Percentiles rank a stretch among this genome's conserved stretches.
These are phyloP conservation scores for Cryptotermes secundus DNA, from an alignment of 1,140 invertebrate species.

Conservation along the genomic window DNA sequence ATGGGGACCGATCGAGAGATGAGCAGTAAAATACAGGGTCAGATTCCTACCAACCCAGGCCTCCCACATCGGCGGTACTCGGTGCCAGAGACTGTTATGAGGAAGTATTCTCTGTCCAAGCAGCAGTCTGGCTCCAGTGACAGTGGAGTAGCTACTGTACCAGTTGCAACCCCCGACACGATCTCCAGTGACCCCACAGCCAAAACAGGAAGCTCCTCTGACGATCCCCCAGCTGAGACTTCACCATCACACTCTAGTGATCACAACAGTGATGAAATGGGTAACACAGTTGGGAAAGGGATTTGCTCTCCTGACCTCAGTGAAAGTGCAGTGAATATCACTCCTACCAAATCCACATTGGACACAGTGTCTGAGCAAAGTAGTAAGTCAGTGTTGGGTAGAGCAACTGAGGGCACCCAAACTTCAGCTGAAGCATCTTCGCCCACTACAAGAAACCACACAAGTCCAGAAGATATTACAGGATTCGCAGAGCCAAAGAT, in stretches of 20 bases:
- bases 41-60: not conserved
- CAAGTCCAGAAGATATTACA: not conserved
- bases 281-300: not conserved
- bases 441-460: not conserved
- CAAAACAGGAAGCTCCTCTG: no score
- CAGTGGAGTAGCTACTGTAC: conserved; percentile 26
- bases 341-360: not conserved
- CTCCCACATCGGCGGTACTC: conserved; percentile 38
- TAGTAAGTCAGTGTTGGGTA: not conserved
- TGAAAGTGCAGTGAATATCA: not conserved
- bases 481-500: not conserved
- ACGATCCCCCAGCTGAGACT: no score
- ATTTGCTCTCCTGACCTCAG: not conserved
- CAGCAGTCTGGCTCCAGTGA: conserved; percentile 5
- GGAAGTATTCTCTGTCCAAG: conserved; percentile 39
- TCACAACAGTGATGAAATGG: not conserved
- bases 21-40: not conserved
- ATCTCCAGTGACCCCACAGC: not conserved
- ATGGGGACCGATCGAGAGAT: not conserved
- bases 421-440: not conserved
- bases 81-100: conserved; percentile 42
- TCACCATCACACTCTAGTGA: not conserved
- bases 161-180: not conserved
- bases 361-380: not conserved
- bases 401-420: not conserved